Conservation (phyloP, 2,797 vertebrate species). For the Pangasius mekongensis region DNA sequence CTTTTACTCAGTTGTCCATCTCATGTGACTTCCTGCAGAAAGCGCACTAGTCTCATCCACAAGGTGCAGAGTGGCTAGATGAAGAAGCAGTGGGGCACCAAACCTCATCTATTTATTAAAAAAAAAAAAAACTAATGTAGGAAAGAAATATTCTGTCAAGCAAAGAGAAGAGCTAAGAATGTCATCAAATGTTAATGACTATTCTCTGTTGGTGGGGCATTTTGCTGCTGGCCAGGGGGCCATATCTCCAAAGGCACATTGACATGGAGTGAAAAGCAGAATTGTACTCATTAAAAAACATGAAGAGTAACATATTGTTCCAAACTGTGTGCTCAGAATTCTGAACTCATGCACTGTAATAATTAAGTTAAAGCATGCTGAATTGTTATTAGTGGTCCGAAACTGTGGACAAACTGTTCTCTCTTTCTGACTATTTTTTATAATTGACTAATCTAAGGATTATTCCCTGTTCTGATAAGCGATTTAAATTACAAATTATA, state of each 20-base stretch:
- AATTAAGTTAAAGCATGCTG: neutral
- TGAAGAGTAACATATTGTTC: constrained; percentile 2
- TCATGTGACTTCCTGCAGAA: constrained; percentile 24
- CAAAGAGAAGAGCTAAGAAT: constrained; percentile 3
- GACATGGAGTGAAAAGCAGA: constrained; percentile 25
- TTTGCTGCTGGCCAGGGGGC: constrained; percentile 25
- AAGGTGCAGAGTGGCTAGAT: neutral
- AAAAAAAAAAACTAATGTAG: neutral
- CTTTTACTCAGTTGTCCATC: neutral
- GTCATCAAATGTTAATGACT: constrained; percentile 35
- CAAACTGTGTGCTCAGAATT: neutral
- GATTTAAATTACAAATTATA: neutral
- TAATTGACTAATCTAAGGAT: neutral
- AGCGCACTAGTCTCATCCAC: neutral
- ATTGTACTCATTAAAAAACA: constrained; percentile 21
- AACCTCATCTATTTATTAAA: neutral
- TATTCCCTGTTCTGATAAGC: neutral
- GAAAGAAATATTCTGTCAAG: neutral
- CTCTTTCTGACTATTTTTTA: neutral
- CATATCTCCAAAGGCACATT: neutral
- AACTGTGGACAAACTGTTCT: neutral
- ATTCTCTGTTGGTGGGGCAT: constrained; percentile 23
- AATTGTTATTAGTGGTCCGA: neutral
- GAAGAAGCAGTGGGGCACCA: constrained; percentile 19
- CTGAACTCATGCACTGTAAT: neutral